Evolutionary conservation across 2,888 invertebrate species (phyloP).

Genomic region (Julus scandinavius): DNA sequence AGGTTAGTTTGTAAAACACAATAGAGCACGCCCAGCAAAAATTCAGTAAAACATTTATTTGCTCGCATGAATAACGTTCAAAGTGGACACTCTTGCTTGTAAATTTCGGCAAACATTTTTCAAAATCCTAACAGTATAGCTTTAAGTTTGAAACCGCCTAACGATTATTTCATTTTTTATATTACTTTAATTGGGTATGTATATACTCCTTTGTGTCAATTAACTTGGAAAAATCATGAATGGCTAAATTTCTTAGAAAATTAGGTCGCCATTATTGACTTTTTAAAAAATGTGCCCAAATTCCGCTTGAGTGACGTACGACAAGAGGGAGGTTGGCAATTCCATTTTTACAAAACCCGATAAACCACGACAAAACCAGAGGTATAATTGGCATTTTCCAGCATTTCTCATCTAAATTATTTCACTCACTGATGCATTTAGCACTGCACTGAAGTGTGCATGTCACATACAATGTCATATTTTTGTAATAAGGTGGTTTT

Average conservation of each 20-base stretch:
- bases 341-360: neutral
- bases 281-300: slow-evolving; percentile 32
- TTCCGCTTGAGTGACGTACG: slow-evolving; percentile 2
- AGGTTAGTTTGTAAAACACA: slow-evolving; percentile 26
- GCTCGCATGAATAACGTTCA: slow-evolving; percentile 42
- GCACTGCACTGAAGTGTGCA: neutral
- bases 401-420: slow-evolving; percentile 22
- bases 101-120: slow-evolving; percentile 5
- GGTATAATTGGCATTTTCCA: neutral
- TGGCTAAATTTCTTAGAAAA: neutral
- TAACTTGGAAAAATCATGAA: slow-evolving; percentile 17
- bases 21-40: neutral
- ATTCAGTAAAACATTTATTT: neutral
- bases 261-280: slow-evolving; percentile 29
- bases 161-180: neutral
- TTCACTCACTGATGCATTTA: slow-evolving; percentile 4
- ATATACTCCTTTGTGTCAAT: slow-evolving; percentile 9
- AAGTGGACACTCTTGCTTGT: neutral
- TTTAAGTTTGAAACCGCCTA: neutral
- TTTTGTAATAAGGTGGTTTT: neutral
- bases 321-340: neutral
- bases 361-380: neutral
- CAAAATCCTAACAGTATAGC: neutral
- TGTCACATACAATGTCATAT: neutral
- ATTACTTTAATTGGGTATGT: neutral